These are phyloP conservation scores for Zaprionus capensis DNA, from an alignment of 1,140 invertebrate genomes.

Conservation along the genomic window DNA sequence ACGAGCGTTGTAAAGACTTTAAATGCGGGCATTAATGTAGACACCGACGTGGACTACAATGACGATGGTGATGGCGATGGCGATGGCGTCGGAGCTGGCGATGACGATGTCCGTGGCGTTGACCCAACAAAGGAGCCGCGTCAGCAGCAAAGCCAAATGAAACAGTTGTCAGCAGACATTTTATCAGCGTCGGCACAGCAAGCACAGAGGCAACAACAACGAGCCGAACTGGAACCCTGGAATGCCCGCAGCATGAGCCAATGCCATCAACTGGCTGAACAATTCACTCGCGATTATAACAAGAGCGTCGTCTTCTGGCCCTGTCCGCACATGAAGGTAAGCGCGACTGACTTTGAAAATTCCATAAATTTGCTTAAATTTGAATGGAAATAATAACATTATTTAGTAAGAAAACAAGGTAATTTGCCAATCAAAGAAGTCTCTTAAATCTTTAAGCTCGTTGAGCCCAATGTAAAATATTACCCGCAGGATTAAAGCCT, in stretches of 20 bases:
- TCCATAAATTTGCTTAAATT: not conserved
- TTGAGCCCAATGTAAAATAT: too few species aligned
- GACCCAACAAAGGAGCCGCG: slow-evolving; percentile 60
- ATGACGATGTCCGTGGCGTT: slow-evolving; percentile 34
- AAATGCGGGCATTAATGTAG: slow-evolving; percentile 81
- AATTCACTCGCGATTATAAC: slow-evolving; percentile 75
- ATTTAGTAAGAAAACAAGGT: not conserved
- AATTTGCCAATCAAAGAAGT: not conserved
- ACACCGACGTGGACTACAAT: slow-evolving; percentile 55
- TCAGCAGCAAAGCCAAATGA: slow-evolving; percentile 59
- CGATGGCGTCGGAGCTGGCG: not conserved
- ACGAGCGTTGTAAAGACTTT: slow-evolving; percentile 82
- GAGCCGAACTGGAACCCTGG: slow-evolving; percentile 20
- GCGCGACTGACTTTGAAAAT: slow-evolving; percentile 33
- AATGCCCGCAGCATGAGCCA: slow-evolving; percentile 63
- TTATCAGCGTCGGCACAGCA: slow-evolving; percentile 45
- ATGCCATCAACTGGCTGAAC: slow-evolving; percentile 75
- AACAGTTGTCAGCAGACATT: slow-evolving; percentile 51
- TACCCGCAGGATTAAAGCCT: not conserved
- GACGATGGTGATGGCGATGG: slow-evolving; percentile 22
- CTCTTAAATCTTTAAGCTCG: not conserved
- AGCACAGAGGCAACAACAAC: slow-evolving; percentile 30
- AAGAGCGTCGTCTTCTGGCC: slow-evolving; percentile 82
- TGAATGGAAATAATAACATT: not conserved
- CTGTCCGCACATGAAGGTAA: slow-evolving; percentile 83